Evolutionary conservation across 2,888 invertebrate species (phyloP), one percentile per base, ranked within the genome.

Genomic region (Hermaeophaga mercurialis): DNA sequence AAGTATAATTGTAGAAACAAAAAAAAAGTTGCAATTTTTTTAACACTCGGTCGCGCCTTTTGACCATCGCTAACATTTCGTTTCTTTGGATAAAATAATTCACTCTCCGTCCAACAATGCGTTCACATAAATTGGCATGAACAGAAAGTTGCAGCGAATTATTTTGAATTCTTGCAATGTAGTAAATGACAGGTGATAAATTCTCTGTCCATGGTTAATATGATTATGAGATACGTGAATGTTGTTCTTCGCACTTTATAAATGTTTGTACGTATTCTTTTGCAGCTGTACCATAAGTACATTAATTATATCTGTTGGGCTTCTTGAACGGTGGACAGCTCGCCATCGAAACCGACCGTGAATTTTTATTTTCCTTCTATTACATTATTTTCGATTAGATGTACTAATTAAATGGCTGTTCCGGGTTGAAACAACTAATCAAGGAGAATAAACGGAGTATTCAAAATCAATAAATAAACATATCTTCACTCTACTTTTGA

Each of bases 201-300:
- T 66, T 63, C 58, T 58, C 57, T 44, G 58, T 59, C 63, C 66
- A 66, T 62, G 49, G 62, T 63, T 64, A 66, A 66, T 66, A 66
- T 66, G 64, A 66, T 66, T 66, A 64, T 64, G 61, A 66, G 66
- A 62, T 63, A 58, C 62, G 57, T 59, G 64, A 63, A 66, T 64
- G 64, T 64, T 66, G 66, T 64, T 64, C 64, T 66, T 66, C 64
- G 62, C 66, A 64, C 66, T 66, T 64, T 63, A 64, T 62, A 58
- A 61, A 63, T 61, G 63, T 58, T 61, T 62, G 58, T 57, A 58
- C 55, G 63, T 54, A 60, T 61, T 61, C 61, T 60, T 61, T 65
- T 54, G 49, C 59, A 57, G 57, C 62, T 58, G 55, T 49, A 44
- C 54, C 44, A 57, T 59, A 58, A 54, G 56, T 58, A 58, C 59